phyloP scores from a whole-genome alignment of 1,140 invertebrate species.

The Drosophila persimilis region DNA sequence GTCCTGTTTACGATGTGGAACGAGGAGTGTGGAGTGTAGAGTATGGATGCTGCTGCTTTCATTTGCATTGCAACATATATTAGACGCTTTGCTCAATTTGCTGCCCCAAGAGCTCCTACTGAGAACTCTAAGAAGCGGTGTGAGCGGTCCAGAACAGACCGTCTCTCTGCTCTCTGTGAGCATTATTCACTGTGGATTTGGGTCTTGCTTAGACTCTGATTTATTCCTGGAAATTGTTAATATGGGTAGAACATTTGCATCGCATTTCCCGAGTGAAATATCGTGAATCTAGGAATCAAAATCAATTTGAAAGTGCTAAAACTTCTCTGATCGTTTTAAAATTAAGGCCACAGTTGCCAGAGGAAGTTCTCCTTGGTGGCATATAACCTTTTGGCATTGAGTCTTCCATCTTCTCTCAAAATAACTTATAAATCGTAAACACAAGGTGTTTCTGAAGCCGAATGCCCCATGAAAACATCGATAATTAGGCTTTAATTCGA shows the following conservation, averaged over 20 bases:
- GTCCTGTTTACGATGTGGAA: constrained; percentile 19
- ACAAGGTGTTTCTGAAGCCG: too few relatives aligned
- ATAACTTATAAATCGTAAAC: too few relatives aligned
- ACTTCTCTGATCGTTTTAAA: too few relatives aligned
- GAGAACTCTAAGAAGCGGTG: neutral
- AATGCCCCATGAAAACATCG: too few relatives aligned
- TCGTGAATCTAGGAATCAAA: neutral
- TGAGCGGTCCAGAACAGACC: neutral
- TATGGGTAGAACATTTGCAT: neutral
- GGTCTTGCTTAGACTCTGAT: constrained; percentile 19
- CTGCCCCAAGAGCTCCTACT: constrained; percentile 5
- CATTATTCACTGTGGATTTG: constrained; percentile 28
- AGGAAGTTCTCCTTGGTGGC: too few relatives aligned
- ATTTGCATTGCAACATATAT: constrained; percentile 51
- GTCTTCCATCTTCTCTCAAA: too few relatives aligned
- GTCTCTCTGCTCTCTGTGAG: constrained; percentile 1
- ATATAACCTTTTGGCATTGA: too few relatives aligned
- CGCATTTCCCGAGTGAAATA: too few relatives aligned
- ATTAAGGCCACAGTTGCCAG: too few relatives aligned
- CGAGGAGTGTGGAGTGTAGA: constrained; percentile 2
- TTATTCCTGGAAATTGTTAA: constrained; percentile 13
- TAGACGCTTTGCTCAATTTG: constrained; percentile 32
- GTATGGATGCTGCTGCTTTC: constrained; percentile 35
- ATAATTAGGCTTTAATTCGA: too few relatives aligned
- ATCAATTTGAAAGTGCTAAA: neutral